Evolutionary conservation across 2,113 vertebrate genomes (phyloP), one percentile per base, ranked within the genome.

Genomic region (Myotis brandtii): DNA sequence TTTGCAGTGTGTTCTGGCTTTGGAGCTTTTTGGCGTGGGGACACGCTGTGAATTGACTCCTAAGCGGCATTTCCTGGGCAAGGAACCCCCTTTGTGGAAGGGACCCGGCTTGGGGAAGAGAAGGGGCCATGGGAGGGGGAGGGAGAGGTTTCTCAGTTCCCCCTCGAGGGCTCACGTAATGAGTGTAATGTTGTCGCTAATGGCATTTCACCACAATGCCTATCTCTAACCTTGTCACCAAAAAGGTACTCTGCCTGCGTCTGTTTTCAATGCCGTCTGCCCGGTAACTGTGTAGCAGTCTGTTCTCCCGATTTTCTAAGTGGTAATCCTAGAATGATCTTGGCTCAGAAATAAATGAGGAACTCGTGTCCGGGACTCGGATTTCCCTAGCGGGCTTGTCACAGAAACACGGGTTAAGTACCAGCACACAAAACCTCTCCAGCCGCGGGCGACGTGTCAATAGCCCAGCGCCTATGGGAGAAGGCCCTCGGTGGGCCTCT

Each of bases 271-370:
- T 89, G 52, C 76, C 6, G 8, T 89, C 87, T 95, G 97, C 83
- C 80, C 89, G 73, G 96, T 96, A 84, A 96, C 95, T 95, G 37
- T 66, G 86, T 66, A 83, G 84, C 88, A 93, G 80, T 67, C 82
- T 48, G 62, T 95, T 97, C 96, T 98, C 91, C 94, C 93, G 87
- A 43, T 96, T 96, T 97, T 98, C 95, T 85, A 80, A 87, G 75
- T 79, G 97, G 95, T 98, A 97, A 98, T 97, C 97, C 96, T 98
- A 97, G 98, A 98, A 98, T 98, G 97, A 97, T 84, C 86, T 93
- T 94, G 97, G 96, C 96, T 98, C 94, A 96, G 89, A 80, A 82
- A 97, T 96, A 98, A 98, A 97, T 92, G 96, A 98, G 97, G 97
- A 96, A 97, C 94, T 95, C 25, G 0, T 96, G 96, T 97, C 66